Base-by-base conservation (phyloP, 2,888 invertebrate genomes). In the Drosophila monieri region DNA sequence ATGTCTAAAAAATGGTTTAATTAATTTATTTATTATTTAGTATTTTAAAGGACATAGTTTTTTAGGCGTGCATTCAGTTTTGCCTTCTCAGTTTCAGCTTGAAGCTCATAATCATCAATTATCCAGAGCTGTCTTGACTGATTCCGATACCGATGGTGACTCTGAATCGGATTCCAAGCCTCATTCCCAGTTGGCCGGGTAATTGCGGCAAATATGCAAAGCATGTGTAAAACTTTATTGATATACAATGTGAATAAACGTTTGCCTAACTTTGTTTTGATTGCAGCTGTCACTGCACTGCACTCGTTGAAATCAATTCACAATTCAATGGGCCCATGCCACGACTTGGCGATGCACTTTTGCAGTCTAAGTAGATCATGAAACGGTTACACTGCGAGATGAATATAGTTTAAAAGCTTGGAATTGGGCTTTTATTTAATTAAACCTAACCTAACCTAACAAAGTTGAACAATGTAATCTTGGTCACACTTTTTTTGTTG, bases 71-170 rank as follows among this genome's bases (percentile, higher is more conserved):
- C 14, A 54, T 30, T 32, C 30, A 57, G 25, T 48, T 39, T 18
- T 39, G n/a, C n/a, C 37, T 9, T 12, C 30, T 18, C 30, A 27
- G 41, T 37, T 8, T 30, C 27, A n/a, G 30, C 12, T n/a, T 10
- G 48, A 69, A 52, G 77, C 80, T 77, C 83, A 85, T 77, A 81
- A 81, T 81, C 83, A 85, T 81, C 85, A 81, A 85, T 81, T 85
- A 85, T 85, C 80, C 70, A 55, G 30, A 61, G 66, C 80, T 78
- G 78, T 71, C 76, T 48, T 30, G 52, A 10, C 27, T 30, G 27
- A 32, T 25, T 32, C 32, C 18, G 10, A 15, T 25, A 27, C 47
- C 27, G 25, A n/a, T 10, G 8, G 1, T 18, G 18, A 18, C 23
- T 48, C 35, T 35, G 35, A 15, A 14, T 15, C 47, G 5, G 10